Conservation (phyloP, 2,888 invertebrate genomes). For the Drosophila rellima region DNA sequence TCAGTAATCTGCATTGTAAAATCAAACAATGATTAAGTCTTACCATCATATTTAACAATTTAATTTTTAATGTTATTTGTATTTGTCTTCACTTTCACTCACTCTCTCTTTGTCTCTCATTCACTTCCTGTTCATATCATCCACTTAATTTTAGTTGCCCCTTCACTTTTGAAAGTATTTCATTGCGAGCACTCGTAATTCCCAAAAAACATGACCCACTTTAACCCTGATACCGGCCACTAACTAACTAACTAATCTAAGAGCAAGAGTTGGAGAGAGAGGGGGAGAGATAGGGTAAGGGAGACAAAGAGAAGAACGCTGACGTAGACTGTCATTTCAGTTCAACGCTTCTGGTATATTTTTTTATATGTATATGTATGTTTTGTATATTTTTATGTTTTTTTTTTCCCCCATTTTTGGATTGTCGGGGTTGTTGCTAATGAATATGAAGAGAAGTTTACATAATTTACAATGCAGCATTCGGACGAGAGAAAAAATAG, state of each 20-base stretch:
- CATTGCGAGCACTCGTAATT: slow-evolving; percentile 29
- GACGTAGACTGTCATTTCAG: slow-evolving; percentile 39
- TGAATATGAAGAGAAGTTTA: slow-evolving; percentile 77
- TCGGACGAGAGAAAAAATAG: slow-evolving; percentile 11
- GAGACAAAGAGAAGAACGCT: background rate
- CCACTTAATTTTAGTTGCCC: slow-evolving; percentile 4
- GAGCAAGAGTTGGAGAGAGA: slow-evolving; percentile 1
- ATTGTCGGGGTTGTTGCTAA: slow-evolving; percentile 46
- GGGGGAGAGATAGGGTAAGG: background rate
- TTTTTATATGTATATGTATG: slow-evolving; percentile 4
- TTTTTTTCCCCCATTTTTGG: slow-evolving; percentile 1
- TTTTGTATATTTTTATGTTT: background rate
- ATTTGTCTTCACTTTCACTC: too few species aligned
- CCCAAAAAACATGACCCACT: slow-evolving; percentile 51
- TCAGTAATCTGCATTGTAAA: too few species aligned
- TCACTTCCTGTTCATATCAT: background rate
- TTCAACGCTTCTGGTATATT: slow-evolving; percentile 38
- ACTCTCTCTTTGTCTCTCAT: background rate
- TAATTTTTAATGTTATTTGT: too few species aligned
- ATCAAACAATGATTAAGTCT: too few species aligned
- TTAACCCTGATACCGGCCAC: slow-evolving; percentile 43
- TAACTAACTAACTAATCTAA: slow-evolving; percentile 54
- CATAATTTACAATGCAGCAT: slow-evolving; percentile 65
- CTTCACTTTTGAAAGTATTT: slow-evolving; percentile 11
- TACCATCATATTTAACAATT: too few species aligned